Evolutionary conservation across 2,113 vertebrate genomes (phyloP).

Genomic region (Fulmarus glacialis): DNA sequence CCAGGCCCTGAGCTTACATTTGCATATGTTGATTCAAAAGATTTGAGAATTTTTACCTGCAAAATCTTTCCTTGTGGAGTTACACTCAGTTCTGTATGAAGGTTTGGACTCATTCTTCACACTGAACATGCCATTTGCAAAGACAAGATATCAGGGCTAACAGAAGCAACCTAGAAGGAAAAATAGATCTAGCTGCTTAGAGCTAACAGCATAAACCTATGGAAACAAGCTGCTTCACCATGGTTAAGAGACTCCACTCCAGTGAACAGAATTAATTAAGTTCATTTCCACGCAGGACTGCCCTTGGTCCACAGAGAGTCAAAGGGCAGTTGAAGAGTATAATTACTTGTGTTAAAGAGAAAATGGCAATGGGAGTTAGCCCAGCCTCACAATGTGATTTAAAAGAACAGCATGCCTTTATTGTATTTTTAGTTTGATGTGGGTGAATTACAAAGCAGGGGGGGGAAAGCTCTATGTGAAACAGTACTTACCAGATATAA

Average conservation of each 20-base stretch:
- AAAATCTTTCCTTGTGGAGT: neutral
- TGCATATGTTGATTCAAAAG: neutral
- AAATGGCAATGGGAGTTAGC: conserved; percentile 40
- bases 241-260: conserved; percentile 41
- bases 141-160: neutral
- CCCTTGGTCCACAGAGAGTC: conserved; percentile 60
- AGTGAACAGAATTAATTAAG: conserved; percentile 72
- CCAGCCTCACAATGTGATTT: conserved; percentile 30
- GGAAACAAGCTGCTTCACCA: conserved; percentile 41
- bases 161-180: neutral
- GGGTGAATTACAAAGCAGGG: conserved; percentile 34
- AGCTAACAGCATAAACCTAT: conserved; percentile 23
- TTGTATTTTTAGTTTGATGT: conserved; percentile 64
- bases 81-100: neutral
- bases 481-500: conserved; percentile 55
- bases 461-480: conserved; percentile 18
- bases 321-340: conserved; percentile 69
- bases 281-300: conserved; percentile 66
- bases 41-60: neutral
- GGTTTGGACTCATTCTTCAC: neutral
- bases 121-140: neutral
- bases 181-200: conserved; percentile 19
- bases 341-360: conserved; percentile 74
- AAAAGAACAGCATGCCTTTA: conserved; percentile 60
- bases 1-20: neutral